phyloP scores from a whole-genome alignment of 1,140 invertebrate species.

The Luehdorfia chinensis region DNA sequence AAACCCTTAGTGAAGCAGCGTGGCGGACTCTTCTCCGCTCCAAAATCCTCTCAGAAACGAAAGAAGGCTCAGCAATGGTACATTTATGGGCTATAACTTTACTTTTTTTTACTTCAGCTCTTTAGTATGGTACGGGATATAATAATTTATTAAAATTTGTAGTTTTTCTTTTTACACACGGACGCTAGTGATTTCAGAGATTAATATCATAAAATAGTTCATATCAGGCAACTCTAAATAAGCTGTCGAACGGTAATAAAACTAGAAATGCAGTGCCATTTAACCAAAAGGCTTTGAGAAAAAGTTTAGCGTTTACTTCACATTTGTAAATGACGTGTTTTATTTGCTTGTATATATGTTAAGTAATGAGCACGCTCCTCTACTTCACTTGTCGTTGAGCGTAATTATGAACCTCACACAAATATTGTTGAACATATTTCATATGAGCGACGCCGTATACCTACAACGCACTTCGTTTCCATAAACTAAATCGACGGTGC shows the following conservation, averaged over 20 bases:
- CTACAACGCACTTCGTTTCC: constrained; percentile 45
- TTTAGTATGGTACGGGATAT: too few relatives aligned
- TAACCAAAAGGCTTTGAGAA: constrained; percentile 12
- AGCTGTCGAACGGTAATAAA: constrained; percentile 12
- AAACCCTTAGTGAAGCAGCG: too few relatives aligned
- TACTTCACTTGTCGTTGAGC: constrained; percentile 18
- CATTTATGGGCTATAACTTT: too few relatives aligned
- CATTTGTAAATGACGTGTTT: constrained; percentile 13
- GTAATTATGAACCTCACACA: constrained; percentile 22
- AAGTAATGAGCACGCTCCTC: constrained; percentile 14
- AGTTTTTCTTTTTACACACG: too few relatives aligned
- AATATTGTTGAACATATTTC: constrained; percentile 31
- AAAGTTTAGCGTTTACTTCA: constrained; percentile 14
- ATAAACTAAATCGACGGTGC: constrained; percentile 53
- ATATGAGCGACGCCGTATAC: constrained; percentile 29
- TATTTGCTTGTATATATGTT: constrained; percentile 6
- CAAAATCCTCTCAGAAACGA: too few relatives aligned
- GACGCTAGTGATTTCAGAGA: too few relatives aligned
- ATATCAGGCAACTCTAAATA: neutral
- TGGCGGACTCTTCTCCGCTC: too few relatives aligned
- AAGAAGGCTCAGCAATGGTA: too few relatives aligned
- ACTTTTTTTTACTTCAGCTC: too few relatives aligned
- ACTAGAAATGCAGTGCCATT: constrained; percentile 12
- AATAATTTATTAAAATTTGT: too few relatives aligned
- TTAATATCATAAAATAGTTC: constrained; percentile 2